Conservation (phyloP, 37 sponge, comb jelly and placozoan genomes). For the Crambe crambe region DNA sequence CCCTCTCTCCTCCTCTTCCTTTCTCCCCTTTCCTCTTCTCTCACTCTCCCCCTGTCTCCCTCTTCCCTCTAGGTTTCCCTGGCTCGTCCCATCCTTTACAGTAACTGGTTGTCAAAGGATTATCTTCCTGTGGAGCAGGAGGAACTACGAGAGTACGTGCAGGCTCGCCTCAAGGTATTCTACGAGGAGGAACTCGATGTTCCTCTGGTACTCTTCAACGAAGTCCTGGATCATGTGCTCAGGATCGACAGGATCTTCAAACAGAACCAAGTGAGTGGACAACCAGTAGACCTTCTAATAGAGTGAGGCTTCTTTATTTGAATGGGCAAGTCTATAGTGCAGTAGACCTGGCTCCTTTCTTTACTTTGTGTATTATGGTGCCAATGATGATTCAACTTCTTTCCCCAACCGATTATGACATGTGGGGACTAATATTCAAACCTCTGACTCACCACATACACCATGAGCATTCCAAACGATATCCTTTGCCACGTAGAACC, state of each 20-base stretch:
- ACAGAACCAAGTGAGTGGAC: constrained; percentile 72
- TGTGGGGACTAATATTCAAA: too few species aligned
- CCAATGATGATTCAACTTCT: neutral
- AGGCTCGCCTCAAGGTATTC: constrained; percentile 95
- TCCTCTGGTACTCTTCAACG: constrained; percentile 94
- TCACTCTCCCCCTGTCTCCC: too few species aligned
- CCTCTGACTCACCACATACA: too few species aligned
- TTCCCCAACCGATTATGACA: too few species aligned
- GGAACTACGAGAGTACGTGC: constrained; percentile 93
- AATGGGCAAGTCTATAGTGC: too few species aligned
- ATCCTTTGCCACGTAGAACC: too few species aligned
- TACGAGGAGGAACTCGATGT: constrained; percentile 99
- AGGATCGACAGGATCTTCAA: constrained; percentile 97
- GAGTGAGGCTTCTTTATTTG: too few species aligned
- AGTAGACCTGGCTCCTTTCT: too few species aligned
- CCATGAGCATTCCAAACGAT: too few species aligned
- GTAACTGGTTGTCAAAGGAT: constrained; percentile 96
- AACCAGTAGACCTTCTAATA: neutral
- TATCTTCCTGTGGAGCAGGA: constrained; percentile 92
- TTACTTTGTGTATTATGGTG: neutral
- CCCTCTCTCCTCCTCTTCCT: too few species aligned
- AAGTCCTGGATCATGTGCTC: constrained; percentile 96
- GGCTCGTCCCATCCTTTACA: constrained; percentile 90
- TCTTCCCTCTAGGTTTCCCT: constrained; percentile 70
- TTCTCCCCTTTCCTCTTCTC: too few species aligned